Base-by-base conservation (phyloP, 2,113 vertebrate species). In the Thamnophis sirtalis region DNA sequence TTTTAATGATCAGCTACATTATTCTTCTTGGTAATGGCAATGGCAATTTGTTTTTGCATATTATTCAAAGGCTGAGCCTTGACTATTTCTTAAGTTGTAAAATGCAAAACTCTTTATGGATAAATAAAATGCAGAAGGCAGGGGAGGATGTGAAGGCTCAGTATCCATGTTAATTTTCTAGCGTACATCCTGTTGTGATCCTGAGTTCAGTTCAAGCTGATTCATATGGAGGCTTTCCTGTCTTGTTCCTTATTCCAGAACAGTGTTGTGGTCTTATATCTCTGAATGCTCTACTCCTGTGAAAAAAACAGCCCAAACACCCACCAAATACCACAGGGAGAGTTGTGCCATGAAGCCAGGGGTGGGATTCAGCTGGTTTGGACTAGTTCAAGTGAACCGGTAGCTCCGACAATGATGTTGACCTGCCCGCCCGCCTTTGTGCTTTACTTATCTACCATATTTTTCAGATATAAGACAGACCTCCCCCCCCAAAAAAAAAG, bases 1-100 rank as follows among this genome's bases (percentile, higher is more conserved):
- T 92, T 88, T 88, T 88, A 88, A 92, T 88, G 86, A 92, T 92
- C 26, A 54, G n/a, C 58, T 87, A 33, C 38, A 48, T n/a, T 80
- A n/a, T 80, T 88, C 91, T 80, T 80, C 43, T 91, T 63, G 21
- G 63, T 80, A 88, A 22, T 13, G 22, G 86, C 50, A 88, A 88
- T 87, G 49, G 38, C 43, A 51, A 87, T 92, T 53, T 92, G 86
- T 54, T 87, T 73, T 88, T 87, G 48, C 33, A 87, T 53, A 6
- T 91, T 92, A 63, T 88, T 55, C 50, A 88, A 54, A 54, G 89
- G 6, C 84, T 90, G 33, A 48, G 89, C 26, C 73, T 80, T 90
- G 73, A 56, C 73, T 87, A 38, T 86, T 86, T 73, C 48, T 80
- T 80, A 48, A 54, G 26, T 48, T 92, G 63, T 92, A 88, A 92